phyloP scores from a whole-genome alignment of 2,888 invertebrate species.

The Alitta virens region DNA sequence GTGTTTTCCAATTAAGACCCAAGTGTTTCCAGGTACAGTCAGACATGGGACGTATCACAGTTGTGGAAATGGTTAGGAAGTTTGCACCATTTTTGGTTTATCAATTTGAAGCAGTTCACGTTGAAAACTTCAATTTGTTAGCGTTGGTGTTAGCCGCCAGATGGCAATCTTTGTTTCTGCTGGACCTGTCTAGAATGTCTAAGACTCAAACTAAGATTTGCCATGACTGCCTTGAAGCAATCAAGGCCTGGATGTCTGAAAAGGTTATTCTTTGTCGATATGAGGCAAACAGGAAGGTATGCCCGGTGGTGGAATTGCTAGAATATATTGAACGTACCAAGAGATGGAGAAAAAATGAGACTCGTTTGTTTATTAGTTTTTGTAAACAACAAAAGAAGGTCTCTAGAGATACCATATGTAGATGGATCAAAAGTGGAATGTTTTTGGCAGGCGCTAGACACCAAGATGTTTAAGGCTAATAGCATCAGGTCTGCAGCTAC shows the following conservation, averaged over 20 bases:
- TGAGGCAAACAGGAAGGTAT: constrained; percentile 6
- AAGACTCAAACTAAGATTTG: too few relatives aligned
- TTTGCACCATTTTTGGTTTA: too few relatives aligned
- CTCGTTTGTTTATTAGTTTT: constrained; percentile 18
- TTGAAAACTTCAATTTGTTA: too few relatives aligned
- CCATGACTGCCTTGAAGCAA: constrained; percentile 19
- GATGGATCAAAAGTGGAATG: constrained; percentile 23
- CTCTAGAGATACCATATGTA: constrained; percentile 17
- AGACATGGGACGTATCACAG: too few relatives aligned
- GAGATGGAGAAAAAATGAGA: constrained; percentile 4
- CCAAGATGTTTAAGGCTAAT: constrained; percentile 16
- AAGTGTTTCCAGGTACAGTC: too few relatives aligned
- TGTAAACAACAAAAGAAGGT: constrained; percentile 20
- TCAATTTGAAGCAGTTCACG: too few relatives aligned
- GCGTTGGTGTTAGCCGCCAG: too few relatives aligned
- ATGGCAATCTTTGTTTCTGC: too few relatives aligned
- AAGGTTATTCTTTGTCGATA: constrained; percentile 13
- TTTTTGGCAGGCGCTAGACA: constrained; percentile 19
- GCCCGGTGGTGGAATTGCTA: too few relatives aligned
- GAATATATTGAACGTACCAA: not conserved
- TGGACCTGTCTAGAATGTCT: too few relatives aligned
- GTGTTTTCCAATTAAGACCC: too few relatives aligned
- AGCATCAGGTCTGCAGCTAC: constrained; percentile 17
- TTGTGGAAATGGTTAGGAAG: too few relatives aligned
- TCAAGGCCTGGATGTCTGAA: constrained; percentile 24